phyloP scores from a whole-genome alignment of 2,888 invertebrate species.

The Theretra japonica region DNA sequence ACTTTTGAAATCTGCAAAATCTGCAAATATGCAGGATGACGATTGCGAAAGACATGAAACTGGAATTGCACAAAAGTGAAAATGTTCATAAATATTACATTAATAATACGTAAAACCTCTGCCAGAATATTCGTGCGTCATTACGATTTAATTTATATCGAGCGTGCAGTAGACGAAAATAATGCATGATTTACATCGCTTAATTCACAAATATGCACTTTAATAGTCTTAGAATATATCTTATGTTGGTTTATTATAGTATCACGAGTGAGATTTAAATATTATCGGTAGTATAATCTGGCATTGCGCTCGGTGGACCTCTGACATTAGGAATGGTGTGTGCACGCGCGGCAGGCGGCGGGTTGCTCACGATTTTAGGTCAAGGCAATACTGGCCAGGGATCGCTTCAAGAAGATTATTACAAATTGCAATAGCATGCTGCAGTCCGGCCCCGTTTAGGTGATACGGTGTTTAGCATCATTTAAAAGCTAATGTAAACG shows the following conservation, averaged over 20 bases:
- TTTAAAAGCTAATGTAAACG: constrained; percentile 43
- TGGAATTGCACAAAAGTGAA: constrained; percentile 16
- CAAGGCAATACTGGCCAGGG: constrained; percentile 74
- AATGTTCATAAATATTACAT: constrained; percentile 22
- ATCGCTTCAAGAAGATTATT: constrained; percentile 66
- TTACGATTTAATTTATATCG: constrained; percentile 17
- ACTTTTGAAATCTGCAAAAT: too few relatives aligned
- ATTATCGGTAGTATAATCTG: constrained; percentile 35
- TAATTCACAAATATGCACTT: constrained; percentile 21
- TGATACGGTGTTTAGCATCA: constrained; percentile 44
- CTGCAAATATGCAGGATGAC: too few relatives aligned
- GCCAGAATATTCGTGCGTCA: constrained; percentile 22
- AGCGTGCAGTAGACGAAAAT: constrained; percentile 23
- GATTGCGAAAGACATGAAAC: neutral
- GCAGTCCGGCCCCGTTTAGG: constrained; percentile 42
- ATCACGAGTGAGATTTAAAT: constrained; percentile 22
- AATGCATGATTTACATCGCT: constrained; percentile 20
- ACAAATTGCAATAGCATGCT: constrained; percentile 51
- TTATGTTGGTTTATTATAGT: constrained; percentile 16
- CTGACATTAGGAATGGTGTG: constrained; percentile 52
- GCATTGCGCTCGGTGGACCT: constrained; percentile 52
- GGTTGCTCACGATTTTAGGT: constrained; percentile 73
- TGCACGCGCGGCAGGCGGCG: constrained; percentile 58
- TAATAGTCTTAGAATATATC: constrained; percentile 4
- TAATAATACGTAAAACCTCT: constrained; percentile 11